Conservation (phyloP, 1,140 invertebrate genomes). For the Goniozus legneri region DNA sequence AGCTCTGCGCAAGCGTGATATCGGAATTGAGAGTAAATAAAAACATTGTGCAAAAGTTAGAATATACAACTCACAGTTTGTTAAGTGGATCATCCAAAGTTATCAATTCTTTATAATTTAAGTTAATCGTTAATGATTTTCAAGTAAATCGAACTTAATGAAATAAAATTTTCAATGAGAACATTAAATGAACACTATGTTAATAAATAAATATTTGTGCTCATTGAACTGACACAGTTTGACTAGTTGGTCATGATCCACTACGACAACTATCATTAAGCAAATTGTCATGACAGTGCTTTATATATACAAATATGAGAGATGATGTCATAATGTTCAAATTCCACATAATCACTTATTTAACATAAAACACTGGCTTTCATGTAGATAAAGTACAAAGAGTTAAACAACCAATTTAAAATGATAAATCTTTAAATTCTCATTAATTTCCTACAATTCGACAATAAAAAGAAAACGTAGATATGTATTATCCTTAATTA, state of each 20-base stretch:
- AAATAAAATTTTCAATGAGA: too few species aligned
- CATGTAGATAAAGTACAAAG: slow-evolving; percentile 18
- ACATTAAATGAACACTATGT: slow-evolving; percentile 26
- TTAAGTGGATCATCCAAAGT: slow-evolving; percentile 25
- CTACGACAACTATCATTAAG: slow-evolving; percentile 32
- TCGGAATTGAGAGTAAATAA: too few species aligned
- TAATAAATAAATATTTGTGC: slow-evolving; percentile 46
- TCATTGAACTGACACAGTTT: slow-evolving; percentile 41
- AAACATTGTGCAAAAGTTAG: slow-evolving; percentile 19
- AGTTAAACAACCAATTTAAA: too few species aligned
- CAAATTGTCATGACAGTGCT: slow-evolving; percentile 47
- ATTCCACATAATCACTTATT: neutral
- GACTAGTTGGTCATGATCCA: slow-evolving; percentile 48
- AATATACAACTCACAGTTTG: slow-evolving; percentile 13
- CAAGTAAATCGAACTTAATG: too few species aligned
- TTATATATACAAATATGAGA: slow-evolving; percentile 46
- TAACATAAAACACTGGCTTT: slow-evolving; percentile 27
- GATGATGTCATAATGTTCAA: slow-evolving; percentile 20
- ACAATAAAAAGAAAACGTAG: too few species aligned
- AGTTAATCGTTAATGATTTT: too few species aligned
- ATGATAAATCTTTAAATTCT: too few species aligned
- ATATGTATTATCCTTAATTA: too few species aligned
- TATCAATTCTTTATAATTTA: too few species aligned
- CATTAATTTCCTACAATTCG: too few species aligned
- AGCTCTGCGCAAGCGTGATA: too few species aligned